A percentile compares a stretch with the other conserved stretches of the same genome.
Evolutionary conservation across 2,888 invertebrate genomes (phyloP).

Genomic region (Hololepta plana): DNA sequence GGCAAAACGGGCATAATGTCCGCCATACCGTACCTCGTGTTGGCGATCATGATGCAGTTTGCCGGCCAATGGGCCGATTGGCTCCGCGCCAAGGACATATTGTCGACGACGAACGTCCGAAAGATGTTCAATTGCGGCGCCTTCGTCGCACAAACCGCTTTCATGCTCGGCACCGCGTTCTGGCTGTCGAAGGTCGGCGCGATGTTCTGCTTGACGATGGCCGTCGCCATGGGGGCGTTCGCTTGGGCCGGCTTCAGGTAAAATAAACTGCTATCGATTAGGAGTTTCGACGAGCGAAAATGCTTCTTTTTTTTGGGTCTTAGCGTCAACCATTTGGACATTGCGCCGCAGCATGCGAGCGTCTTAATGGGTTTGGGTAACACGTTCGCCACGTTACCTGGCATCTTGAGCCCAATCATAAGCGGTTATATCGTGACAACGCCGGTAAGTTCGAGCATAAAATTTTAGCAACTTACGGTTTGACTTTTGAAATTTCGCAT

Average conservation of each 20-base stretch:
- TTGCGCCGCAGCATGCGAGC: conserved; percentile 83
- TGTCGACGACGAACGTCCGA: conserved; percentile 57
- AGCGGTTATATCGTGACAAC: conserved; percentile 61
- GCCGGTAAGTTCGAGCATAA: conserved; percentile 39
- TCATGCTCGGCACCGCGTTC: conserved; percentile 71
- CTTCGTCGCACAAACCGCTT: conserved; percentile 62
- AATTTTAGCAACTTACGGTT: no score
- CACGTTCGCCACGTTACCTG: conserved; percentile 79
- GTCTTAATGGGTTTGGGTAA: conserved; percentile 85
- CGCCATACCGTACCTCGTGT: conserved; percentile 74
- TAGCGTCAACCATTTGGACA: conserved; percentile 72
- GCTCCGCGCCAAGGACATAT: conserved; percentile 40
- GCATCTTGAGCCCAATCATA: conserved; percentile 73
- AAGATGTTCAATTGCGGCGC: conserved; percentile 53
- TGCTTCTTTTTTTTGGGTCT: no score
- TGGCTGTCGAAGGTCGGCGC: conserved; percentile 46
- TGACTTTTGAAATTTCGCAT: no score
- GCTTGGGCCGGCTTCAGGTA: conserved; percentile 86
- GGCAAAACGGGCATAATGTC: conserved; percentile 68
- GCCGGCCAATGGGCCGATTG: conserved; percentile 75
- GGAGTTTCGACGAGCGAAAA: no score
- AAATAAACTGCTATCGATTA: no score
- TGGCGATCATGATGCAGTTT: conserved; percentile 64
- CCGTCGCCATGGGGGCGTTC: conserved; percentile 81
- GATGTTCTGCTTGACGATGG: conserved; percentile 68